Conservation (phyloP, 2,888 invertebrate genomes). For the Drosophila phalerata region DNA sequence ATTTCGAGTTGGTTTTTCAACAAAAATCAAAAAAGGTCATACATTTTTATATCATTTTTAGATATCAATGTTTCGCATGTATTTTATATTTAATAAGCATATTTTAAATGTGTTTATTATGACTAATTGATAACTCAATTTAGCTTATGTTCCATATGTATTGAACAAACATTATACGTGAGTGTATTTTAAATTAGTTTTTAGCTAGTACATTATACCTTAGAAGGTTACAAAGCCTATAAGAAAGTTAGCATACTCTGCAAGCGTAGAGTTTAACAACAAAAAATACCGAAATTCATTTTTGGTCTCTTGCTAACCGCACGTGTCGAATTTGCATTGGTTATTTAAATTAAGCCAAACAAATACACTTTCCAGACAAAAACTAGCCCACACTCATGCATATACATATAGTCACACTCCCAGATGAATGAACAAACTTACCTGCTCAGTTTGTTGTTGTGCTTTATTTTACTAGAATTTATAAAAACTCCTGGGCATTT, state of each 20-base stretch:
- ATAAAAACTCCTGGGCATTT: slow-evolving; percentile 25
- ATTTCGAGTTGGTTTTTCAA: no score
- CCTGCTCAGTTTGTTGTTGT: neutral
- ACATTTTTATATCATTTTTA: no score
- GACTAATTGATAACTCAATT: no score
- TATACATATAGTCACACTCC: slow-evolving; percentile 7
- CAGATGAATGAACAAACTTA: neutral
- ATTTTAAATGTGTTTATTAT: no score
- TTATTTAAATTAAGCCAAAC: slow-evolving; percentile 72
- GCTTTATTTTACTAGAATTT: slow-evolving; percentile 28
- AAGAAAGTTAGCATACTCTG: neutral
- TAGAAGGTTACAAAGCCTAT: neutral
- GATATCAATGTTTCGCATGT: no score
- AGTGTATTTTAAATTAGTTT: no score
- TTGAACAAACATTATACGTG: no score
- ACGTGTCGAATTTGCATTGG: slow-evolving; percentile 50
- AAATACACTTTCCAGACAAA: slow-evolving; percentile 39
- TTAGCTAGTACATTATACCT: no score
- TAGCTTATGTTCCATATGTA: no score
- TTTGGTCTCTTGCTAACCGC: slow-evolving; percentile 33
- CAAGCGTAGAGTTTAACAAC: neutral
- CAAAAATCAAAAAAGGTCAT: no score
- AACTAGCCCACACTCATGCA: slow-evolving; percentile 5
- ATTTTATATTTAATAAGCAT: no score
- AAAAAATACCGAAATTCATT: slow-evolving; percentile 17